Evolutionary conservation across 1,140 invertebrate genomes (phyloP), one percentile per base, ranked within the genome.

Genomic region (Lordiphosa stackelbergi): DNA sequence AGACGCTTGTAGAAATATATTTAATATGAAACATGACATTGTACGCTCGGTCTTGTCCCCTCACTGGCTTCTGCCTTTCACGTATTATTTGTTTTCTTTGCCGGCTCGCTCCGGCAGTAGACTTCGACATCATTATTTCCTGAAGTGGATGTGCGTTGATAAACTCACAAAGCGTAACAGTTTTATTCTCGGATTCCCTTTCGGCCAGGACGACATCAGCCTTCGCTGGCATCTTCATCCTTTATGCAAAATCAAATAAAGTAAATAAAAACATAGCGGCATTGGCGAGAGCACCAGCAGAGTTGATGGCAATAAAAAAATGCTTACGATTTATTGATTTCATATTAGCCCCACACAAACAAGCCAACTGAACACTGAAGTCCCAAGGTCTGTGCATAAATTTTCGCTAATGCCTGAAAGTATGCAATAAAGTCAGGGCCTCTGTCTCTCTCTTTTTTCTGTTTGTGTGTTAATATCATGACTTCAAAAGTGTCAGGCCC

Each of bases 111-210:
- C 41, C 48, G 47, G 22, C 42, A 61, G 62, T 72, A 74, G 77
- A 77, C 77, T 83, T 83, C 73, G 75, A 83, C 77, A 83, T 83
- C 77, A 83, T 73, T 83, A 77, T 81, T 83, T 46, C 52, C 60
- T 69, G 49, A 53, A 81, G 77, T 77, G 69, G 53, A 54, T 72
- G 60, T 75, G 69, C 69, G 72, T 73, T 61, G 72, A 81, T 81
- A 77, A 75, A 83, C 77, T 83, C 72, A 62, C 61, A 83, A 58
- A 75, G 72, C 77, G 58, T 59, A 61, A 60, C 71, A 57, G 54
- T 60, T 62, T 59, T 61, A 31, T 43, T 52, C 35, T 57, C 61
- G 53, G 41, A 48, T 45, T 10, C 28, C 12, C 62, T 31, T 28
- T 12, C 9, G 12, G 55, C 36, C 47, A 19, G 16, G 47, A 49